These are phyloP conservation scores for Pogonophryne albipinna DNA, from an alignment of 2,797 vertebrate species.

Conservation along the genomic window DNA sequence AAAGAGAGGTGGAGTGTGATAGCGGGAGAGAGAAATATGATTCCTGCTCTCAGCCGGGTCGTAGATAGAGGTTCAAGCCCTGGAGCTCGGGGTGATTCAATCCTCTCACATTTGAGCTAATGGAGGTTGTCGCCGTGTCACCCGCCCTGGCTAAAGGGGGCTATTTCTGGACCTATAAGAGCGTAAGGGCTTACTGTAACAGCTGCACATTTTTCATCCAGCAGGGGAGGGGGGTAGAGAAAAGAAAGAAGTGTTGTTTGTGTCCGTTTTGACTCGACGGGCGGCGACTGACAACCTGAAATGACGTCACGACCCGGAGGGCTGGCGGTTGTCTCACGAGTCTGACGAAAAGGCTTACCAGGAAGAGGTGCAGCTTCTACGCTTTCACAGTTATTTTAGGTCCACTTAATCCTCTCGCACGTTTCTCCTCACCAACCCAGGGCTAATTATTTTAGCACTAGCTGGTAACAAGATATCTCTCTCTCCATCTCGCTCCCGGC, in stretches of 20 bases:
- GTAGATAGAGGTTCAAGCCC: constrained; percentile 72
- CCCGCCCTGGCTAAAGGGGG: constrained; percentile 64
- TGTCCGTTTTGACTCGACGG: constrained; percentile 50
- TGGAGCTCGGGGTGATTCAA: constrained; percentile 70
- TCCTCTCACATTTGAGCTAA: constrained; percentile 76
- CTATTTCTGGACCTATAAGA: constrained; percentile 75
- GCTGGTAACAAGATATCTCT: constrained; percentile 67
- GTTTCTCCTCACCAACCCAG: constrained; percentile 48
- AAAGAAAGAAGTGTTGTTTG: constrained; percentile 29
- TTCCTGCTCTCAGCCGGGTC: constrained; percentile 66
- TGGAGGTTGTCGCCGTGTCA: constrained; percentile 69
- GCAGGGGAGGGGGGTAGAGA: neutral
- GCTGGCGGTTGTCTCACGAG: constrained; percentile 48
- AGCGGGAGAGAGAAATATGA: constrained; percentile 71
- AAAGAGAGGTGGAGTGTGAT: constrained; percentile 51
- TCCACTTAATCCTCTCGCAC: constrained; percentile 63
- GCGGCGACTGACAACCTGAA: constrained; percentile 72
- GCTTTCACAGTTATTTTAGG: constrained; percentile 66
- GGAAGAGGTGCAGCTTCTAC: constrained; percentile 53
- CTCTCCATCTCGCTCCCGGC: constrained; percentile 39
- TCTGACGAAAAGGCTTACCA: constrained; percentile 49
- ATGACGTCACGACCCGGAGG: constrained; percentile 75
- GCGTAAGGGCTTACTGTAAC: constrained; percentile 72
- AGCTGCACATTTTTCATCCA: constrained; percentile 77
- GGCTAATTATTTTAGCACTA: constrained; percentile 70